Conservation (phyloP, 92 coral and sea anemone genomes). For the Siderastrea radians region DNA sequence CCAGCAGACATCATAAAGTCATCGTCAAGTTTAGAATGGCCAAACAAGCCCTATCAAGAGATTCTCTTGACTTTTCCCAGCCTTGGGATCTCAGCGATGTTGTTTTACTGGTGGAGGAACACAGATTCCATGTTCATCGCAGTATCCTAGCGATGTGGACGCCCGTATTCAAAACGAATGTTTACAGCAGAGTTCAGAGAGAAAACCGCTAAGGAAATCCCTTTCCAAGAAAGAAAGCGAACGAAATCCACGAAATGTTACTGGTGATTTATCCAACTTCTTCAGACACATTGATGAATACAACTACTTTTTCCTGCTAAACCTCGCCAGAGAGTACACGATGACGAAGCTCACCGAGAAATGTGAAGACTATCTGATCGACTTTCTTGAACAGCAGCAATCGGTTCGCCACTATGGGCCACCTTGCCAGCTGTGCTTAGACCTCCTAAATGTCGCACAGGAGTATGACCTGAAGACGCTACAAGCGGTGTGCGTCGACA, state of each 20-base stretch:
- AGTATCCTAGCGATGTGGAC: conserved; percentile 34
- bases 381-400: too few species aligned
- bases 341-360: conserved; percentile 2
- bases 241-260: conserved; percentile 32
- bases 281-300: not conserved
- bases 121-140: conserved; percentile 38
- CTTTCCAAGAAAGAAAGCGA: conserved; percentile 32
- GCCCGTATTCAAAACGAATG: conserved; percentile 25
- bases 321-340: conserved; percentile 28
- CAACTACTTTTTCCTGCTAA: conserved; percentile 19
- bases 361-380: conserved; percentile 27
- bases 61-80: conserved; percentile 10
- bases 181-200: conserved; percentile 28
- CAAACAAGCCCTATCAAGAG: not conserved
- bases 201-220: conserved; percentile 13
- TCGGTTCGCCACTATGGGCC: too few species aligned
- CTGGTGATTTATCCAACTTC: conserved; percentile 32
- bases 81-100: conserved; percentile 52
- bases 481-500: too few species aligned
- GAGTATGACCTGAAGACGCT: conserved; percentile 8
- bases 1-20: too few species aligned
- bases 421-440: not conserved
- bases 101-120: conserved; percentile 36
- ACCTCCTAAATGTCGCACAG: not conserved
- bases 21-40: not conserved